These are phyloP conservation scores for Galbula dea DNA, from an alignment of 2,113 vertebrate genomes.

Conservation along the genomic window DNA sequence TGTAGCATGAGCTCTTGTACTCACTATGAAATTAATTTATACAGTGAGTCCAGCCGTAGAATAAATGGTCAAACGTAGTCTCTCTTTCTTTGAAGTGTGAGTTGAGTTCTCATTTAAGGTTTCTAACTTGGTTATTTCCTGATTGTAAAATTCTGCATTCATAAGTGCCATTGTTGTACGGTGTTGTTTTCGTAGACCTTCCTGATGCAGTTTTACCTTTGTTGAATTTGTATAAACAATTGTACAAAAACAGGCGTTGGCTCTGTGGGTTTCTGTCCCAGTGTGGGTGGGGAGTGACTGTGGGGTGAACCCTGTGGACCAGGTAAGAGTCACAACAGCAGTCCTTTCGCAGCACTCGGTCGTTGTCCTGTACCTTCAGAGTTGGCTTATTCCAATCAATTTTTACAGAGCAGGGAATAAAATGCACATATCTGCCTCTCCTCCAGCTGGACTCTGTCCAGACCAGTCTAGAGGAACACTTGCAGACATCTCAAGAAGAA, in stretches of 20 bases:
- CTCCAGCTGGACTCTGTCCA: background rate
- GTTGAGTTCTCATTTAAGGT: slow-evolving; percentile 71
- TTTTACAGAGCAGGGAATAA: too few relatives aligned
- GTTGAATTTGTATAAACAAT: slow-evolving; percentile 83
- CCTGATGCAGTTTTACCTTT: slow-evolving; percentile 77
- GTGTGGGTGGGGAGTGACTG: background rate
- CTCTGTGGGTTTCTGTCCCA: slow-evolving; percentile 59
- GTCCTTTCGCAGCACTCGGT: background rate
- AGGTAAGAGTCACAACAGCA: too few relatives aligned
- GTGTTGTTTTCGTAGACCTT: slow-evolving; percentile 76
- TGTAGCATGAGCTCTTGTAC: slow-evolving; percentile 75
- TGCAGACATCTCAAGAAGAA: background rate
- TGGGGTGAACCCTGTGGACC: background rate
- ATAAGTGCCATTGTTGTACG: slow-evolving; percentile 81
- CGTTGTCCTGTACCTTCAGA: background rate
- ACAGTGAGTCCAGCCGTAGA: slow-evolving; percentile 70
- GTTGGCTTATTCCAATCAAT: fast-evolving
- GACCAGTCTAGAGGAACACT: background rate
- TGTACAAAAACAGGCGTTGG: slow-evolving; percentile 70
- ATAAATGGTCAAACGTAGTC: slow-evolving; percentile 67
- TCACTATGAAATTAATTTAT: slow-evolving; percentile 70
- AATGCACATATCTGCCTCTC: background rate
- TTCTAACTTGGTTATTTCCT: slow-evolving; percentile 69
- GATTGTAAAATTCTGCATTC: slow-evolving; percentile 73
- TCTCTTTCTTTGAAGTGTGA: slow-evolving; percentile 70